phyloP scores from a whole-genome alignment of 1,140 invertebrate species.

The Zaprionus ornatus region DNA sequence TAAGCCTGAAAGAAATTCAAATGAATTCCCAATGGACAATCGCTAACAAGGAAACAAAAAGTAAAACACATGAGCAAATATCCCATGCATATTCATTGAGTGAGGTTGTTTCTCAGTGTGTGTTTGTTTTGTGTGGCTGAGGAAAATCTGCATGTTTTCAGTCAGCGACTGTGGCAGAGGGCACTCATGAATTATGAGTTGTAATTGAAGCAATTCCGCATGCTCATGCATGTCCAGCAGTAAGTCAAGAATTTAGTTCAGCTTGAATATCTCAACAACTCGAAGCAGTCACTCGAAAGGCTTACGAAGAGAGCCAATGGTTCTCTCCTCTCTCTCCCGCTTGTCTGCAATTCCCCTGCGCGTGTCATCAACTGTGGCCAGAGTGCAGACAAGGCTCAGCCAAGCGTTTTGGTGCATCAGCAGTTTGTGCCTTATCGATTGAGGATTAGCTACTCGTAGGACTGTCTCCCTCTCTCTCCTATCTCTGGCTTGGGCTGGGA shows the following conservation, averaged over 20 bases:
- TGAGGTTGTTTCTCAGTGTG: background rate
- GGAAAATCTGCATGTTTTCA: constrained; percentile 22
- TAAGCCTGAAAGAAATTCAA: constrained; percentile 55
- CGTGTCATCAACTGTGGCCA: constrained; percentile 12
- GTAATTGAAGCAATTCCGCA: constrained; percentile 49
- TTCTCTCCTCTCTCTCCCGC: background rate
- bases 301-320: background rate
- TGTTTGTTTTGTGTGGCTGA: background rate
- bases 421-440: constrained; percentile 13
- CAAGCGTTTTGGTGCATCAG: constrained; percentile 8
- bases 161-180: constrained; percentile 13
- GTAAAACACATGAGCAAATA: constrained; percentile 24
- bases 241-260: constrained; percentile 8
- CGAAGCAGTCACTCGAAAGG: constrained; percentile 10
- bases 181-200: constrained; percentile 58
- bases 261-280: constrained; percentile 16
- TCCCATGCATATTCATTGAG: constrained; percentile 32
- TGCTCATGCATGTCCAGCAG: background rate
- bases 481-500: background rate
- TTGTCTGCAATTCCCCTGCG: constrained; percentile 2
- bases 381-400: constrained; percentile 26
- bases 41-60: constrained; percentile 53
- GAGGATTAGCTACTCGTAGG: constrained; percentile 5
- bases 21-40: constrained; percentile 80
- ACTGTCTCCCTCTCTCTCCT: no score